Percentiles rank a stretch among this genome's conserved stretches.
phyloP scores from a whole-genome alignment of 1,140 invertebrate species.

The Cyrtorhinus lividipennis region DNA sequence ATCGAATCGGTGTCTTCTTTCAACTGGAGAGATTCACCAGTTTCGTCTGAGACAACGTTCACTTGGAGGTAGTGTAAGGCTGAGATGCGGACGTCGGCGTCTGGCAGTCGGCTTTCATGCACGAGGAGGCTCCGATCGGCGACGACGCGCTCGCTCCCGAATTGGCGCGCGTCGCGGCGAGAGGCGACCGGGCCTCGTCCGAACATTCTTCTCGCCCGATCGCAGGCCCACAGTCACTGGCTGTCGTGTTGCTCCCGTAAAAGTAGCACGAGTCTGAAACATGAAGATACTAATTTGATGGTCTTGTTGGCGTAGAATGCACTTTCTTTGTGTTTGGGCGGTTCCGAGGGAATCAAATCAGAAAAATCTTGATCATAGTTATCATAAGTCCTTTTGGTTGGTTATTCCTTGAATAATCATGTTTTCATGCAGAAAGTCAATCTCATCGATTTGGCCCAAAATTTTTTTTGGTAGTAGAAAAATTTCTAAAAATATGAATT shows the following conservation, averaged over 20 bases:
- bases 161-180: slow-evolving; percentile 52
- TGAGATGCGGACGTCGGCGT: background rate
- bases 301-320: background rate
- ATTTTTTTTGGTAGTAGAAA: too few relatives aligned
- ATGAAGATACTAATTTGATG: slow-evolving; percentile 11
- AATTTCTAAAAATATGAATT: too few relatives aligned
- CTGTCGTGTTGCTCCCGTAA: slow-evolving; percentile 42
- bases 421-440: too few relatives aligned
- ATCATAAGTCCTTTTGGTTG: too few relatives aligned
- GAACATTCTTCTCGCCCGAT: slow-evolving; percentile 22
- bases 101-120: slow-evolving; percentile 20
- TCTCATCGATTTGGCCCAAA: too few relatives aligned
- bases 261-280: slow-evolving; percentile 47
- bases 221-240: slow-evolving; percentile 28
- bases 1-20: too few relatives aligned
- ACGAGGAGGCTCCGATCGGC: slow-evolving; percentile 49
- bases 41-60: background rate
- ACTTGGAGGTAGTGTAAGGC: slow-evolving; percentile 6
- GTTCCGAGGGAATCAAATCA: too few relatives aligned
- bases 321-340: too few relatives aligned
- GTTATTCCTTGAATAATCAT: too few relatives aligned
- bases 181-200: slow-evolving; percentile 40
- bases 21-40: too few relatives aligned
- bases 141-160: slow-evolving; percentile 53
- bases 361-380: too few relatives aligned